Conservation (phyloP, 2,888 invertebrate genomes). For the Tetragonisca angustula region DNA sequence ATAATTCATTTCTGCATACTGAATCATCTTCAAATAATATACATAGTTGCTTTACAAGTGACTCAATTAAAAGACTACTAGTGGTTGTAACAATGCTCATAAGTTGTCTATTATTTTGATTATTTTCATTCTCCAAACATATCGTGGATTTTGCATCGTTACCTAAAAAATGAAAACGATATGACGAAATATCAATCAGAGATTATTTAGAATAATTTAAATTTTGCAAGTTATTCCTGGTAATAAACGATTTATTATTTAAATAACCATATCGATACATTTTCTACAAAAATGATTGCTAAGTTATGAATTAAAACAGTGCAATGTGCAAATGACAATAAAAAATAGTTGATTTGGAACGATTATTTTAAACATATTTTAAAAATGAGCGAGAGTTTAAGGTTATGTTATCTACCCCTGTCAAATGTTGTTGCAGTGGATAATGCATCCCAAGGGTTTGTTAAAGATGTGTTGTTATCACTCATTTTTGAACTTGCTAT, state of each 20-base stretch:
- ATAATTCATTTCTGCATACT: conserved; percentile 86
- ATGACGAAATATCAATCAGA: not conserved
- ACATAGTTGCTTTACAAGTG: conserved; percentile 89
- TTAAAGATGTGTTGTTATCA: conserved; percentile 46
- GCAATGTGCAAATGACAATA: not conserved
- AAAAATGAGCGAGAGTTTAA: conserved; percentile 30
- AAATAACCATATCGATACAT: not conserved
- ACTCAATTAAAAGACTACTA: conserved; percentile 89
- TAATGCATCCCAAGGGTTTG: conserved; percentile 74
- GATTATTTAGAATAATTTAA: not conserved
- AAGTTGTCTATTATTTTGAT: conserved; percentile 62
- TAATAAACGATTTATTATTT: not conserved
- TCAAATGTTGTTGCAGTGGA: conserved; percentile 82
- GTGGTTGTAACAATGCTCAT: conserved; percentile 85
- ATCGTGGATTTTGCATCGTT: conserved; percentile 58
- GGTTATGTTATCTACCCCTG: conserved; percentile 71
- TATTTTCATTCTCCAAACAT: conserved; percentile 20
- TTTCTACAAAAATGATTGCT: not conserved
- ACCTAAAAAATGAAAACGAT: conserved; percentile 56
- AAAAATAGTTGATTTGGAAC: not conserved
- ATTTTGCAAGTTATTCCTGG: not conserved
- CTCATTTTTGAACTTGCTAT: conserved; percentile 39
- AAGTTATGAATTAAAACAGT: not conserved
- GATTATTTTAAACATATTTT: not conserved
- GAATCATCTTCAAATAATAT: conserved; percentile 87